phyloP scores from a whole-genome alignment of 2,888 invertebrate genomes.

The Bellardia pandia region DNA sequence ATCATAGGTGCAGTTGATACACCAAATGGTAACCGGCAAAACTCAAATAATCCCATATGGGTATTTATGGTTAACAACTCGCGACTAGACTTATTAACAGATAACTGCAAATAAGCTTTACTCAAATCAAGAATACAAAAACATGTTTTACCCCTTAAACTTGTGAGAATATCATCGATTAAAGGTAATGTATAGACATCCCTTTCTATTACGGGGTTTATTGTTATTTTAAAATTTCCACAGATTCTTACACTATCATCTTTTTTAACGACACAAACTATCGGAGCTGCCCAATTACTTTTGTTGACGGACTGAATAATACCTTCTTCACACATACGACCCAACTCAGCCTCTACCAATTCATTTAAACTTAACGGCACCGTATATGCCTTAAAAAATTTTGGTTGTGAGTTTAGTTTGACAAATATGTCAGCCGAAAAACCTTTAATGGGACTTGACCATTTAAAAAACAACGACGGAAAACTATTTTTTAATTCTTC shows the following conservation, averaged over 20 bases:
- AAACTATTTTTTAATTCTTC: constrained; percentile 43
- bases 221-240: constrained; percentile 67
- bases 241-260: constrained; percentile 58
- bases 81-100: constrained; percentile 70
- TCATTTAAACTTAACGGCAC: constrained; percentile 36
- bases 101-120: constrained; percentile 69
- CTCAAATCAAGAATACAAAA: constrained; percentile 67
- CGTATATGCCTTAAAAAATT: constrained; percentile 59
- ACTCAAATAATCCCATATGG: constrained; percentile 66
- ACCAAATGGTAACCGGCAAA: constrained; percentile 45
- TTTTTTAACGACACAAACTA: constrained; percentile 65
- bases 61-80: constrained; percentile 77
- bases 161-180: constrained; percentile 57
- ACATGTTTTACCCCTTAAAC: constrained; percentile 70
- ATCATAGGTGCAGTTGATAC: constrained; percentile 61
- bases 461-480: constrained; percentile 44
- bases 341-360: constrained; percentile 47
- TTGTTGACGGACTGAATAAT: constrained; percentile 59
- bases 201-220: constrained; percentile 57
- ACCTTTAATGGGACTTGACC: constrained; percentile 2
- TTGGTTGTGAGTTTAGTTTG: constrained; percentile 54
- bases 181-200: constrained; percentile 59
- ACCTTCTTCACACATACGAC: constrained; percentile 52
- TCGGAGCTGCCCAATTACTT: constrained; percentile 15
- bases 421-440: constrained; percentile 45